phyloP scores from a whole-genome alignment of 2,888 invertebrate species.

The Lasioglossum figueresi region DNA sequence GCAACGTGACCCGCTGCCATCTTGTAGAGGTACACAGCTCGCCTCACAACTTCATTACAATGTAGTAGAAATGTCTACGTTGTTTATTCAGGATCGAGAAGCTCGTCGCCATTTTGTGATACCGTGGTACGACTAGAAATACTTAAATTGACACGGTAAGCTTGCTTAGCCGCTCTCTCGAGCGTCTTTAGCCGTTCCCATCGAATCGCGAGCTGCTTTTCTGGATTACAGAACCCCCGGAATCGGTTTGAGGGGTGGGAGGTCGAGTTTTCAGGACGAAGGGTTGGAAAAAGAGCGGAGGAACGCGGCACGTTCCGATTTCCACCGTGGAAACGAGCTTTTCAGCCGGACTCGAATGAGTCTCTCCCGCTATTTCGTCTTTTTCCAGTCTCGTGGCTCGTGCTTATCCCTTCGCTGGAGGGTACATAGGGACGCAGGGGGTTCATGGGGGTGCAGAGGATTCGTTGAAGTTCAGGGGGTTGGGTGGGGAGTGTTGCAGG shows the following conservation, averaged over 20 bases:
- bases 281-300: not conserved
- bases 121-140: not conserved
- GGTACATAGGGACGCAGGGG: not conserved
- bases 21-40: not conserved
- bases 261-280: not conserved
- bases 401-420: not conserved
- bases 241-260: slow-evolving; percentile 22
- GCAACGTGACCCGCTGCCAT: not conserved
- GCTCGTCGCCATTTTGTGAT: not conserved
- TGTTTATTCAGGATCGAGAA: not conserved
- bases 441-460: not conserved
- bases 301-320: slow-evolving; percentile 31
- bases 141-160: slow-evolving; percentile 39
- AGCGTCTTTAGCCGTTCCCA: slow-evolving; percentile 36
- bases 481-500: not conserved
- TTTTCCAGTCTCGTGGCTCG: slow-evolving; percentile 23
- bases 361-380: slow-evolving; percentile 31
- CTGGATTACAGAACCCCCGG: slow-evolving; percentile 22
- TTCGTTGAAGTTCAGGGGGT: not conserved
- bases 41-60: not conserved
- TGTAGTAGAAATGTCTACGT: not conserved
- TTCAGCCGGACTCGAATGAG: slow-evolving; percentile 9
- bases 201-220: slow-evolving; percentile 16
- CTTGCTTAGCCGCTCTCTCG: slow-evolving; percentile 49
- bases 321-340: slow-evolving; percentile 30